Conservation (phyloP, 2,888 invertebrate genomes). For the Torymus texanus region DNA sequence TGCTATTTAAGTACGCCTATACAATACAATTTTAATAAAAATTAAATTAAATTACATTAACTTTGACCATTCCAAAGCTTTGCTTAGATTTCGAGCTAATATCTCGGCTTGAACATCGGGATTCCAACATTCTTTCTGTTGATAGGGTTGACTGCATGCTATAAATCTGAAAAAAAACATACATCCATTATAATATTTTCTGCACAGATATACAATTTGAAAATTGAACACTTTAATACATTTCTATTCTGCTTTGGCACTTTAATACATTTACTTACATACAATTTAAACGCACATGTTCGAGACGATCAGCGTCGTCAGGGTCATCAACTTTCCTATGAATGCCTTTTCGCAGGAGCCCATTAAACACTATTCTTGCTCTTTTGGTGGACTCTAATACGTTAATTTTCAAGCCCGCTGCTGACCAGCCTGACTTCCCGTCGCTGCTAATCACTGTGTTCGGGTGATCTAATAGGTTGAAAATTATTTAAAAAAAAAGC, state of each 20-base stretch:
- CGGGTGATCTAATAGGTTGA: slow-evolving; percentile 40
- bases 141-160: slow-evolving; percentile 75
- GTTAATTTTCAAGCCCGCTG: slow-evolving; percentile 80
- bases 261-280: slow-evolving; percentile 78
- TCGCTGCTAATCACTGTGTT: slow-evolving; percentile 23
- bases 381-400: slow-evolving; percentile 79
- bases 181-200: not conserved
- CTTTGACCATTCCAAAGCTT: slow-evolving; percentile 77
- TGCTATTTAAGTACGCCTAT: not conserved
- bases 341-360: slow-evolving; percentile 78
- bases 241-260: no score
- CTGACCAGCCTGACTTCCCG: slow-evolving; percentile 75
- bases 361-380: slow-evolving; percentile 83
- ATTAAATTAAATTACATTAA: slow-evolving; percentile 25
- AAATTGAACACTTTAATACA: no score
- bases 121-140: slow-evolving; percentile 79
- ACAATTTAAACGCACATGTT: slow-evolving; percentile 78
- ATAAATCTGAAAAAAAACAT: slow-evolving; percentile 77
- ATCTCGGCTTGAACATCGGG: slow-evolving; percentile 77
- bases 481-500: not conserved
- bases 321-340: slow-evolving; percentile 60
- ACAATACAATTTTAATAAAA: not conserved
- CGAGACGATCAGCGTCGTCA: slow-evolving; percentile 68
- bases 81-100: slow-evolving; percentile 79
- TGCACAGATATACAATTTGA: no score